These are phyloP conservation scores for Harpagifer antarcticus DNA, from an alignment of 2,797 vertebrate species.

Conservation along the genomic window DNA sequence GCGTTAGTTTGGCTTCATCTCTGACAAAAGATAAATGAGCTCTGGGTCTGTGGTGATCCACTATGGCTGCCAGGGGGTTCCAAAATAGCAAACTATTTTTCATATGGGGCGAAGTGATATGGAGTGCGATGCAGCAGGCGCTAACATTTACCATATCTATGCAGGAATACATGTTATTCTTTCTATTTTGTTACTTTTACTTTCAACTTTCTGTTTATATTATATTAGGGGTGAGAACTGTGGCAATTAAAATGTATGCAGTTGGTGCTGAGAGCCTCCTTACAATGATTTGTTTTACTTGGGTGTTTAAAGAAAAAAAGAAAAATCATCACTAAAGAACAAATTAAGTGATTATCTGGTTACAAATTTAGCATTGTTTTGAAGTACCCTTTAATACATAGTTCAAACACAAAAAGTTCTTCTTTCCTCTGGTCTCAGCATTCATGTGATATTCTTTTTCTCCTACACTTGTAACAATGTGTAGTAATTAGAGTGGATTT, in stretches of 20 bases:
- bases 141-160: conserved; percentile 91
- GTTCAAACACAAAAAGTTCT: conserved; percentile 43
- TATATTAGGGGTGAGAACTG: conserved; percentile 54
- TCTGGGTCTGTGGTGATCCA: conserved; percentile 97
- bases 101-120: conserved; percentile 97
- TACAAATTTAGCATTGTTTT: conserved; percentile 57
- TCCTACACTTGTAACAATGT: conserved; percentile 59
- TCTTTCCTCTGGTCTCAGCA: conserved; percentile 57
- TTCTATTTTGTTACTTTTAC: conserved; percentile 79
- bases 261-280: conserved; percentile 35
- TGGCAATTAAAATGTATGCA: conserved; percentile 72
- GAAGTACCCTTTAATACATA: conserved; percentile 44
- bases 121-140: conserved; percentile 96
- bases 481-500: conserved; percentile 83
- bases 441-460: conserved; percentile 54
- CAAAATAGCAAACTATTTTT: conserved; percentile 99
- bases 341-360: conserved; percentile 48
- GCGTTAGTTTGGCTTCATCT: conserved; percentile 97
- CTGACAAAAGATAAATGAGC: conserved; percentile 99
- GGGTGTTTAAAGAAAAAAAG: conserved; percentile 23
- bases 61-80: conserved; percentile 99
- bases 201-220: conserved; percentile 78
- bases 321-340: conserved; percentile 33
- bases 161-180: conserved; percentile 90
- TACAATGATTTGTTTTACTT: conserved; percentile 26